Evolutionary conservation across 2,797 vertebrate genomes (phyloP).

Genomic region (Malacoraja senta): DNA sequence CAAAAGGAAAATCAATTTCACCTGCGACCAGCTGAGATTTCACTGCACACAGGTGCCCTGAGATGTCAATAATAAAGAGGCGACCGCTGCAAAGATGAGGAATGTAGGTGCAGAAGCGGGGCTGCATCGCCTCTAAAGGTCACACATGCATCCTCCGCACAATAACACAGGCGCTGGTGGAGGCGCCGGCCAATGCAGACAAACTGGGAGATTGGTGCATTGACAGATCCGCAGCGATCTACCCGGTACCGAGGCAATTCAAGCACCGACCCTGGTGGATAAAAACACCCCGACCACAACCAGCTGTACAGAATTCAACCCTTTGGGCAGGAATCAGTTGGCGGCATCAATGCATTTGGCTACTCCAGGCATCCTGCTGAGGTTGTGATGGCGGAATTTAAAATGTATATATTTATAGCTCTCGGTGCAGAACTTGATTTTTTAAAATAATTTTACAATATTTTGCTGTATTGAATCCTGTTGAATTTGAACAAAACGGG

Average conservation of each 20-base stretch:
- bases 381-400: constrained; percentile 23
- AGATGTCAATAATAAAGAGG: too few species aligned
- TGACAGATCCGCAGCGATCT: background rate
- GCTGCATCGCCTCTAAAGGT: background rate
- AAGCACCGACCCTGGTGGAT: background rate
- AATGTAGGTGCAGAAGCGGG: background rate
- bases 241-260: background rate
- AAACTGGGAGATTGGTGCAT: background rate
- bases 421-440: background rate
- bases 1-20: background rate
- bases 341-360: constrained; percentile 39
- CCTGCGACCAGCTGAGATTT: background rate
- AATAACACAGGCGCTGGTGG: background rate
- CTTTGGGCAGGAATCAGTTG: background rate
- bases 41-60: background rate
- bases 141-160: background rate
- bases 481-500: background rate
- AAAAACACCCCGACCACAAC: background rate
- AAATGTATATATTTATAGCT: too few species aligned
- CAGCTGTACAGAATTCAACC: too few species aligned
- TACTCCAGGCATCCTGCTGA: constrained; percentile 43
- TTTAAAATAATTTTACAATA: background rate
- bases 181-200: background rate
- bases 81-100: background rate
- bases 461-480: background rate